Evolutionary conservation across 2,888 invertebrate species (phyloP), one percentile per base, ranked within the genome.

Genomic region (Drosophila emarginata): DNA sequence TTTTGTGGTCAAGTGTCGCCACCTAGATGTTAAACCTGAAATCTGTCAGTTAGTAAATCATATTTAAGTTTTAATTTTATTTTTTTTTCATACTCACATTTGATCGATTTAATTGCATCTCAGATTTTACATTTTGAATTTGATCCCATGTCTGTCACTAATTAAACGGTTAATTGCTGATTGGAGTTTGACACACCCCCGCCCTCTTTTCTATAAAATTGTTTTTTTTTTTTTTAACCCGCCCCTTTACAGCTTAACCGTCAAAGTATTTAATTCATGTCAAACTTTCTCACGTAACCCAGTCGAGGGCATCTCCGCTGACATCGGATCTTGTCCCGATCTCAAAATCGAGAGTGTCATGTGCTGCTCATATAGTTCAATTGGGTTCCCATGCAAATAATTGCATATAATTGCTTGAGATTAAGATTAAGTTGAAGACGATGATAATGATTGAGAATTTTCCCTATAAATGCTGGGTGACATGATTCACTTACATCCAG

Each of bases 311-410:
- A 85, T 84, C 86, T 84, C 84, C 89, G 89, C 63, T 45, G 45
- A 18, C 45, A 21, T 21, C 75, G 72, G 68, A 67, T 78, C 68
- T 64, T 65, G 63, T 72, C 76, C 76, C 78, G 76, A 78, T 71
- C 67, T 23, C 11, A 32, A 18, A 18, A 58, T 50, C 32, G 32
- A 52, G 80, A 68, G 88, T 79, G 83, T 87, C 88, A 87, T 85
- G 80, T 82, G 88, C 74, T 88, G 80, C 88, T 71, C 80, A 81
- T 81, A 45, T 81, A 82, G 80, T 81, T 74, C 88, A 81, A 63
- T 32, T 58, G 51, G 54, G 51, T 53, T 83, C 80, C 74, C 80
- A 80, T 72, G 74, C 62, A 54, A 59, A 61, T 80, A 87, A 87
- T 81, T 85, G 88, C 66, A n/a, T 52, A 64, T 87, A 87, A 85